A percentile compares a stretch with the other conserved stretches of the same genome.
Evolutionary conservation across 2,888 invertebrate genomes (phyloP).

Genomic region (Trichogramma dendrolimi): DNA sequence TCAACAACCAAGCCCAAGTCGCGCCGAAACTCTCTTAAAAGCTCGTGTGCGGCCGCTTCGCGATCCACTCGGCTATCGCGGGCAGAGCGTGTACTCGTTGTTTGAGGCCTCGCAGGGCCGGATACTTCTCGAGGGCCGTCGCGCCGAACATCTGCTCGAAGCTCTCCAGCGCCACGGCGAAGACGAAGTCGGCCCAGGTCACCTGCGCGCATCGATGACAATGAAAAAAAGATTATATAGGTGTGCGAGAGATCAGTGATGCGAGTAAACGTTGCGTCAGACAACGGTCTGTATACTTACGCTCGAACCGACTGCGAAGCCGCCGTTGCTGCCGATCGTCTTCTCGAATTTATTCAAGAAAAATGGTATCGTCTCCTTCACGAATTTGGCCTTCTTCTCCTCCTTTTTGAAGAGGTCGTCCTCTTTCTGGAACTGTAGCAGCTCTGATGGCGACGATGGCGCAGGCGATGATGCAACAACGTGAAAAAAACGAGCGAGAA

Average conservation of each 20-base stretch:
- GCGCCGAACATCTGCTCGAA: constrained; percentile 57
- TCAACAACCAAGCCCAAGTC: too few species aligned
- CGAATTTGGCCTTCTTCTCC: constrained; percentile 55
- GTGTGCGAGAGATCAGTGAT: neutral
- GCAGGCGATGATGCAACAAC: neutral
- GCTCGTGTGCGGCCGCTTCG: constrained; percentile 58
- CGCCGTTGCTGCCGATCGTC: constrained; percentile 56
- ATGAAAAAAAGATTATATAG: constrained; percentile 3
- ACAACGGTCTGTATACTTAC: constrained; percentile 45
- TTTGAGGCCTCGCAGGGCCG: constrained; percentile 55
- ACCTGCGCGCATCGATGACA: constrained; percentile 50
- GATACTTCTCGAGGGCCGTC: constrained; percentile 55
- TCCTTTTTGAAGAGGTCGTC: constrained; percentile 57
- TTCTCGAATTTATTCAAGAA: constrained; percentile 58
- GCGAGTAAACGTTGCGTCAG: neutral
- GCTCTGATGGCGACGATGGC: constrained; percentile 24
- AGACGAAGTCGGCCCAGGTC: constrained; percentile 61
- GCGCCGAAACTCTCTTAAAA: constrained; percentile 44
- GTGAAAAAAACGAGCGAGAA: neutral
- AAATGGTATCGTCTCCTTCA: constrained; percentile 57
- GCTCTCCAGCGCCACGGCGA: constrained; percentile 57
- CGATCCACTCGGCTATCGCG: constrained; percentile 57
- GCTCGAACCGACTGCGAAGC: constrained; percentile 56
- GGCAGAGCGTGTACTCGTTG: constrained; percentile 56
- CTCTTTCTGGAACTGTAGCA: constrained; percentile 55